These are phyloP conservation scores for Plecotus auritus DNA, from an alignment of 2,113 vertebrate species.

Conservation along the genomic window DNA sequence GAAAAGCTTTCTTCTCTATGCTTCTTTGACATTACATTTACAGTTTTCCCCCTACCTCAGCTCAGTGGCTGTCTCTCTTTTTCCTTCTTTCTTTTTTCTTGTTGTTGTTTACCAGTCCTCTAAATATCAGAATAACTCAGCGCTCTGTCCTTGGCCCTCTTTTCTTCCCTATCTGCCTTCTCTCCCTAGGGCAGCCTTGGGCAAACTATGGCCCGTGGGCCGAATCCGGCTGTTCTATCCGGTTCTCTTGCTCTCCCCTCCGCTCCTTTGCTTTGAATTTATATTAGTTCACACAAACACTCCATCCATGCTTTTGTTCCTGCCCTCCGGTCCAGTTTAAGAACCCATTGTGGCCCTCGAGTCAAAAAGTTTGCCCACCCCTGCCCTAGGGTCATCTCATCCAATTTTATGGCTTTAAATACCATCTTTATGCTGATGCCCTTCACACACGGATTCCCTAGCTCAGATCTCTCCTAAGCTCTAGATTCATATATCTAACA, in stretches of 20 bases:
- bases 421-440: not conserved
- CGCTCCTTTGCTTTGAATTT: too few relatives aligned
- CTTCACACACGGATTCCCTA: not conserved
- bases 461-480: not conserved
- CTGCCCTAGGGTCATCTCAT: not conserved
- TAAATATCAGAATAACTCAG: not conserved
- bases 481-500: not conserved
- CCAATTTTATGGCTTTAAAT: not conserved
- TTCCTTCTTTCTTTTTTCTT: not conserved
- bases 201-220: too few relatives aligned
- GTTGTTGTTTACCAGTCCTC: not conserved
- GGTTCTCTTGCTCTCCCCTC: too few relatives aligned
- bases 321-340: too few relatives aligned
- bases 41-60: not conserved
- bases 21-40: not conserved
- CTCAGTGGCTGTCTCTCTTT: not conserved
- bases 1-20: not conserved
- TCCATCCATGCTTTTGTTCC: too few relatives aligned
- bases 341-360: too few relatives aligned
- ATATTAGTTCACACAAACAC: too few relatives aligned
- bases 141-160: not conserved
- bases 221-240: too few relatives aligned
- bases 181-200: too few relatives aligned
- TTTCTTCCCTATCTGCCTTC: not conserved
- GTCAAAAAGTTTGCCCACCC: too few relatives aligned